Evolutionary conservation across 2,797 vertebrate genomes (phyloP).

Genomic region (Fringilla coelebs): DNA sequence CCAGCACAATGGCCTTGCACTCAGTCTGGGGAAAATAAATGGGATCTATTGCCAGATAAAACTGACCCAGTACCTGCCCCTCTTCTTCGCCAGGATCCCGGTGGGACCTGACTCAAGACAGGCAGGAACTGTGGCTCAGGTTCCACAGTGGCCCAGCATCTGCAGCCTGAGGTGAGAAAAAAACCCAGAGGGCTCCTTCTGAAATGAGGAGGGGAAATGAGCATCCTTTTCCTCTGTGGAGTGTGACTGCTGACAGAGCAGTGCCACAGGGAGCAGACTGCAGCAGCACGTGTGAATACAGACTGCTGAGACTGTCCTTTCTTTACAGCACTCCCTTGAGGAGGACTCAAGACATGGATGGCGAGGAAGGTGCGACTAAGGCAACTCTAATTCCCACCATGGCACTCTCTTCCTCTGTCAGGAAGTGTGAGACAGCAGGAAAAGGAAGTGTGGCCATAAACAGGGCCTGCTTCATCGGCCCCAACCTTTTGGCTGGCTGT

Average conservation of each 20-base stretch:
- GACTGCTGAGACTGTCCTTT: background rate
- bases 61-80: background rate
- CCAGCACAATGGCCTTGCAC: background rate
- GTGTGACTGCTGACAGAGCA: background rate
- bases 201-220: background rate
- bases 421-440: background rate
- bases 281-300: background rate
- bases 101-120: background rate
- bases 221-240: background rate
- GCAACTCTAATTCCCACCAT: background rate
- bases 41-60: background rate
- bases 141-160: background rate
- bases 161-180: background rate
- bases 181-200: background rate
- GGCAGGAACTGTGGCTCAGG: background rate
- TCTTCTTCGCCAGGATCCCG: background rate
- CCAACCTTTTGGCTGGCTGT: background rate
- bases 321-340: background rate
- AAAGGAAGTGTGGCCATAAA: background rate
- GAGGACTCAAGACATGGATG: background rate
- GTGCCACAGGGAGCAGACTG: rapidly evolving
- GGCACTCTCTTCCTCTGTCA: background rate
- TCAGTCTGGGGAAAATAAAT: background rate
- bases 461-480: background rate
- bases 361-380: background rate